Percentiles rank a stretch among this genome's conserved stretches.
Conservation (phyloP, 1,140 invertebrate genomes). For the Zaprionus kolodkinae region DNA sequence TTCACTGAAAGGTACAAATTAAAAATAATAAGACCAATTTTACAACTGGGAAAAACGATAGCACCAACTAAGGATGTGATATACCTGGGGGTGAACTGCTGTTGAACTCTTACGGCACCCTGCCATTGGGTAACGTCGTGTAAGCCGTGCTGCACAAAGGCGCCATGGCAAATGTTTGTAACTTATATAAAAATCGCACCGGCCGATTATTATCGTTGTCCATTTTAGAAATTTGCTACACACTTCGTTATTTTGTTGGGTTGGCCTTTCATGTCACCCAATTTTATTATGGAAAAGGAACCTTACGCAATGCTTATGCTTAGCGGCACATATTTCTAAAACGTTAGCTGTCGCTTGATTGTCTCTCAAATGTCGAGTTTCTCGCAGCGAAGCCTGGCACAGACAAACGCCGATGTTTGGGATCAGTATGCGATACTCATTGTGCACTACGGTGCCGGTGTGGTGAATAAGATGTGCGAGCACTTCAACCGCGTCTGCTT, state of each 20-base stretch:
- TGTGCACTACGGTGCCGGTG: slow-evolving; percentile 95
- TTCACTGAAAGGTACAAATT: too few species aligned
- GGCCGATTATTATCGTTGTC: slow-evolving; percentile 92
- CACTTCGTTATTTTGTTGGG: slow-evolving; percentile 90
- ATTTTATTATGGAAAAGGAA: slow-evolving; percentile 91
- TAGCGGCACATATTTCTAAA: slow-evolving; percentile 96
- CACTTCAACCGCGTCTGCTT: slow-evolving; percentile 84
- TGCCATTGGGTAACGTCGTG: slow-evolving; percentile 91
- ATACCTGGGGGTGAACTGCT: too few species aligned
- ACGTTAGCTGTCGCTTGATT: slow-evolving; percentile 97
- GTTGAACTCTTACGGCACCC: slow-evolving; percentile 83
- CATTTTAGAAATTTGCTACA: slow-evolving; percentile 90
- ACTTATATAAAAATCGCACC: slow-evolving; percentile 91
- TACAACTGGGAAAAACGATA: too few species aligned
- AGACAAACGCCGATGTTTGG: slow-evolving; percentile 91
- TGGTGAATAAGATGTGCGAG: slow-evolving; percentile 86
- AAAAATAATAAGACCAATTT: too few species aligned
- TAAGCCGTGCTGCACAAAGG: slow-evolving; percentile 94
- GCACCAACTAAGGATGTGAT: too few species aligned
- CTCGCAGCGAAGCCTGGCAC: slow-evolving; percentile 93
- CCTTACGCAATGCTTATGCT: slow-evolving; percentile 93
- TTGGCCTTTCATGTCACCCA: slow-evolving; percentile 92
- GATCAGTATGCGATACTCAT: slow-evolving; percentile 90
- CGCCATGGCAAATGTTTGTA: slow-evolving; percentile 90
- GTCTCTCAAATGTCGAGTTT: slow-evolving; percentile 98